Percentiles rank a stretch among this genome's conserved stretches.
phyloP scores from a whole-genome alignment of 2,888 invertebrate genomes.

The Trissolcus japonicus region DNA sequence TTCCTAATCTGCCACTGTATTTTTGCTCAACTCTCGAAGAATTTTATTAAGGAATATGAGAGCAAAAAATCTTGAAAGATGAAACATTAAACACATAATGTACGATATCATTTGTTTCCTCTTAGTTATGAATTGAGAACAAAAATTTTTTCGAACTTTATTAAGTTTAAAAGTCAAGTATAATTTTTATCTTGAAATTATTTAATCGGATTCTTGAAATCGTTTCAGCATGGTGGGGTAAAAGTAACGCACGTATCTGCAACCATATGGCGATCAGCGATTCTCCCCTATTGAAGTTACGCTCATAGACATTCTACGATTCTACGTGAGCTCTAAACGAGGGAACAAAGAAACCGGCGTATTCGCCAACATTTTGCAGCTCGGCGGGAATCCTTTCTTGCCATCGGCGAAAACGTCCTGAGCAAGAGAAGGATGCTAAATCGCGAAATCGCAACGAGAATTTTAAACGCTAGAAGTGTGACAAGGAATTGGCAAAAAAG shows the following conservation, averaged over 20 bases:
- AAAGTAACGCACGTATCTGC: conserved; percentile 34
- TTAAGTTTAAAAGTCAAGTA: conserved; percentile 5
- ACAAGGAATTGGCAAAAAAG: conserved; percentile 48
- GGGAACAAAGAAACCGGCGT: conserved; percentile 40
- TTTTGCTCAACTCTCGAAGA: conserved; percentile 3
- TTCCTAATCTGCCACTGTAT: conserved; percentile 13
- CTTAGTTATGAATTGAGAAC: background rate
- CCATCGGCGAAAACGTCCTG: conserved; percentile 15
- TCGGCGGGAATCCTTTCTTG: conserved; percentile 15
- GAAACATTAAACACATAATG: background rate
- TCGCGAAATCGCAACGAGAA: conserved; percentile 51
- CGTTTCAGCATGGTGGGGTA: conserved; percentile 24
- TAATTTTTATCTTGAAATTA: conserved; percentile 24
- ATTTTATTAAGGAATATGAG: background rate
- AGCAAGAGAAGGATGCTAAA: conserved; percentile 19
- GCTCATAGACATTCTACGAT: conserved; percentile 22
- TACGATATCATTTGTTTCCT: background rate
- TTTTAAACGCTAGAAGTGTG: conserved; percentile 47
- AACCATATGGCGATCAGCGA: conserved; percentile 53
- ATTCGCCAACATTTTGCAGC: conserved; percentile 27
- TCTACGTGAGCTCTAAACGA: conserved; percentile 17
- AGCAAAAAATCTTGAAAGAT: background rate
- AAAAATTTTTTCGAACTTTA: background rate
- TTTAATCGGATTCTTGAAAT: conserved; percentile 43
- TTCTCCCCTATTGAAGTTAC: conserved; percentile 28